Evolutionary conservation across 2,888 invertebrate genomes (phyloP).

Genomic region (Patella depressa): DNA sequence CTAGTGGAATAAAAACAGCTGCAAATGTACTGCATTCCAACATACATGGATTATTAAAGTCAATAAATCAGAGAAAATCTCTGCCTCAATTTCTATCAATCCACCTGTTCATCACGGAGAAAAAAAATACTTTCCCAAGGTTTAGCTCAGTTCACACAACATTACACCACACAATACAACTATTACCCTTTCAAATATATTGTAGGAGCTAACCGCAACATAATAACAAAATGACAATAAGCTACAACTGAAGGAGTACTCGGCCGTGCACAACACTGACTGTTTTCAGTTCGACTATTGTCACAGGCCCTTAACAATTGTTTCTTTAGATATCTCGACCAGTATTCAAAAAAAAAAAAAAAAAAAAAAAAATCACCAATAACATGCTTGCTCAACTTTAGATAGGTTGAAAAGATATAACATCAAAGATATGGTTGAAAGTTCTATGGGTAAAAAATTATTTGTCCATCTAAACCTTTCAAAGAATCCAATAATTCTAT

Average conservation of each 20-base stretch:
- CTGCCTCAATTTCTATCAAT: background rate
- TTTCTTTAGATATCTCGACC: conserved; percentile 7
- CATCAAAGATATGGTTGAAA: background rate
- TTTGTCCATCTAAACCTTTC: background rate
- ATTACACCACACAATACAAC: conserved; percentile 9
- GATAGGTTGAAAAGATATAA: background rate
- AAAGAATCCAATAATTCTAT: no score
- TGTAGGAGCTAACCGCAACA: conserved; percentile 3
- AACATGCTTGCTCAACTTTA: conserved; percentile 9
- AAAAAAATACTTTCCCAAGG: conserved; percentile 8
- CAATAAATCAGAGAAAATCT: background rate
- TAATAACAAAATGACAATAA: conserved; percentile 10
- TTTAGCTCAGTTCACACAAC: background rate
- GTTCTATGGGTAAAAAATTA: background rate
- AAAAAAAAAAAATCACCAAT: background rate
- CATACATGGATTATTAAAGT: background rate
- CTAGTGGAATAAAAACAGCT: no score
- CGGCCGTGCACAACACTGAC: conserved; percentile 4
- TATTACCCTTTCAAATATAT: conserved; percentile 12
- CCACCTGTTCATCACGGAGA: background rate
- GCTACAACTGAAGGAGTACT: conserved; percentile 4
- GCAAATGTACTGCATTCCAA: no score
- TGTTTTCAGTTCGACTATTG: background rate
- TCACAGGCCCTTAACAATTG: background rate
- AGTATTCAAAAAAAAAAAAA: background rate